phyloP scores from a whole-genome alignment of 2,888 invertebrate species.

The Alcis repandata region DNA sequence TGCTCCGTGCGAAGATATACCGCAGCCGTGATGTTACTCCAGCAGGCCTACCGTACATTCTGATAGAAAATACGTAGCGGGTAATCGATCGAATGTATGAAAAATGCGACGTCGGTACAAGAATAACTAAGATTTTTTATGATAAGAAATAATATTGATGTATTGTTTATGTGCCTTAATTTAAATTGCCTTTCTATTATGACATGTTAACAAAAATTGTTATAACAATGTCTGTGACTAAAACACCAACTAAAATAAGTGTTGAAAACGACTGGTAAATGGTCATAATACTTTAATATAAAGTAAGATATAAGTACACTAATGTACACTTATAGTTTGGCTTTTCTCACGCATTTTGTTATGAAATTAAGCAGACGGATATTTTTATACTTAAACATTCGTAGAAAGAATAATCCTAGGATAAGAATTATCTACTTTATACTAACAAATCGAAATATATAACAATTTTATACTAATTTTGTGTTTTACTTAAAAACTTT shows the following conservation, averaged over 20 bases:
- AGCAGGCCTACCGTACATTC: too few relatives aligned
- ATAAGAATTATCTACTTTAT: conserved; percentile 6
- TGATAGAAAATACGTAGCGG: too few relatives aligned
- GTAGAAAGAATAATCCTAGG: not conserved
- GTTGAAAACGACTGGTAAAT: not conserved
- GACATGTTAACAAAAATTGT: conserved; percentile 4
- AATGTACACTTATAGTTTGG: not conserved
- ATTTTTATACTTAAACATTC: conserved; percentile 15
- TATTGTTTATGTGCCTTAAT: conserved; percentile 12
- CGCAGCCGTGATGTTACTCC: too few relatives aligned
- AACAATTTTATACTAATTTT: conserved; percentile 13
- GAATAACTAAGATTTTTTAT: not conserved
- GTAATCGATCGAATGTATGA: too few relatives aligned
- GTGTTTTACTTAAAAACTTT: not conserved
- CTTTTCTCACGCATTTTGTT: not conserved
- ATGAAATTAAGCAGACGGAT: not conserved
- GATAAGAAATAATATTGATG: not conserved
- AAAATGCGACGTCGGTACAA: too few relatives aligned
- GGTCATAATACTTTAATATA: not conserved
- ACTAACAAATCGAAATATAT: conserved; percentile 14
- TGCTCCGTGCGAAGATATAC: too few relatives aligned
- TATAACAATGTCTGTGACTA: not conserved
- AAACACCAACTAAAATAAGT: not conserved
- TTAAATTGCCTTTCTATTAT: not conserved
- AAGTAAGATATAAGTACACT: conserved; percentile 4